A percentile compares a stretch with the other conserved stretches of the same genome.
Evolutionary conservation across 2,797 vertebrate genomes (phyloP).

Genomic region (Sebastes melanostomus): DNA sequence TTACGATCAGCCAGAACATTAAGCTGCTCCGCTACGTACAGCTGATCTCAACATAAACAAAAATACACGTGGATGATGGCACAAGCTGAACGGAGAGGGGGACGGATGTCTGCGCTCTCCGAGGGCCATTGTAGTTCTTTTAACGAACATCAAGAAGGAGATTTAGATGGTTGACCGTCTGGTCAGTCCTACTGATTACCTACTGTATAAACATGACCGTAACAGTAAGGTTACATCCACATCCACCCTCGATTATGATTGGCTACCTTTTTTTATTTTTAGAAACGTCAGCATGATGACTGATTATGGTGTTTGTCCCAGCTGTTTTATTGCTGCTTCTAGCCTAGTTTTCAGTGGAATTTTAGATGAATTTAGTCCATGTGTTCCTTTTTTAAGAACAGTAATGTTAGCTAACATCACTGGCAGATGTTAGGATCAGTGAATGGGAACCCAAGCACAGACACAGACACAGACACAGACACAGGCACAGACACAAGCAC

Average conservation of each 20-base stretch:
- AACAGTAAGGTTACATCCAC: neutral
- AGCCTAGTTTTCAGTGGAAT: neutral
- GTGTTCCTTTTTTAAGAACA: neutral
- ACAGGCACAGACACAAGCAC: no score
- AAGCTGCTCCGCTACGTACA: no score
- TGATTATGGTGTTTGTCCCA: neutral
- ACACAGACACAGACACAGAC: no score
- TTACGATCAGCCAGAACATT: no score
- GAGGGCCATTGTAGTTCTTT: neutral
- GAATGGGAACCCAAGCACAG: no score
- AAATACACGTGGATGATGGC: no score
- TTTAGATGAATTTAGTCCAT: neutral
- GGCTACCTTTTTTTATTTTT: neutral
- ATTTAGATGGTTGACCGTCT: neutral
- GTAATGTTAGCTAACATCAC: neutral
- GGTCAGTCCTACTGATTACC: neutral
- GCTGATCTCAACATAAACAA: no score
- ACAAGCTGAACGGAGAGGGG: no score
- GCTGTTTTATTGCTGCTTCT: neutral
- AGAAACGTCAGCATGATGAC: neutral
- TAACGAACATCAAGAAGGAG: neutral
- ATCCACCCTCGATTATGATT: neutral
- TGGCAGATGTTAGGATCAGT: neutral
- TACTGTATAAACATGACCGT: neutral
- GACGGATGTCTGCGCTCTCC: no score